These are phyloP conservation scores for Heliconius hortense DNA, from an alignment of 2,888 invertebrate species.

Conservation along the genomic window DNA sequence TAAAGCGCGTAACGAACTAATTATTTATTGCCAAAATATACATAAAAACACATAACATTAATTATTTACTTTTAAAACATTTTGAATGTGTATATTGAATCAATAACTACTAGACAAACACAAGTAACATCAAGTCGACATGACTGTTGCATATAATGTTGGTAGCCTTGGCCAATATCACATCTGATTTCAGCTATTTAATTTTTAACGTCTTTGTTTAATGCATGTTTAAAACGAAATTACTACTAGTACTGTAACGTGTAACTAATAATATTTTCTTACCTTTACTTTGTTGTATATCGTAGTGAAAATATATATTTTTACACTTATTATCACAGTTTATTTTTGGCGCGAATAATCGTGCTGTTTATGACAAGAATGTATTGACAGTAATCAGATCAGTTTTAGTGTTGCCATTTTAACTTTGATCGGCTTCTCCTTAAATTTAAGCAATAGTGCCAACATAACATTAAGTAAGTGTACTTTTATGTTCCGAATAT, in stretches of 20 bases:
- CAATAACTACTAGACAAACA: slow-evolving; percentile 27
- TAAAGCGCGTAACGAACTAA: not conserved
- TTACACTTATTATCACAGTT: slow-evolving; percentile 3
- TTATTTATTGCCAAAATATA: not conserved
- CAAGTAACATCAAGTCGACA: slow-evolving; percentile 20
- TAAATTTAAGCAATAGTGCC: not conserved
- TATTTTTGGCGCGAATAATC: slow-evolving; percentile 41
- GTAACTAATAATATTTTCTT: slow-evolving; percentile 4
- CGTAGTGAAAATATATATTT: not conserved
- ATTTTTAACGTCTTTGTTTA: not conserved
- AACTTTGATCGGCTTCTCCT: not conserved
- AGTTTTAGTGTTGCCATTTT: slow-evolving; percentile 3
- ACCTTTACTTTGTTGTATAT: slow-evolving; percentile 8
- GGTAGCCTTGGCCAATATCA: slow-evolving; percentile 48
- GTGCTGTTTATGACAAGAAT: slow-evolving; percentile 14
- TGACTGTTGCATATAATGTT: slow-evolving; percentile 43
- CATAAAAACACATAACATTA: not conserved
- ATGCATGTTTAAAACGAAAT: not conserved
- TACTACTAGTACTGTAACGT: not conserved
- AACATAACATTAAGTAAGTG: not conserved
- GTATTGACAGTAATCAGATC: slow-evolving; percentile 10
- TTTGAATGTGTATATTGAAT: slow-evolving; percentile 21
- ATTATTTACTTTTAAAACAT: slow-evolving; percentile 12
- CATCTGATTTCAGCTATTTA: slow-evolving; percentile 5
- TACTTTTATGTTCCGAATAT: not conserved